phyloP scores from a whole-genome alignment of 2,113 vertebrate genomes.

The Megaceryle maxima region DNA sequence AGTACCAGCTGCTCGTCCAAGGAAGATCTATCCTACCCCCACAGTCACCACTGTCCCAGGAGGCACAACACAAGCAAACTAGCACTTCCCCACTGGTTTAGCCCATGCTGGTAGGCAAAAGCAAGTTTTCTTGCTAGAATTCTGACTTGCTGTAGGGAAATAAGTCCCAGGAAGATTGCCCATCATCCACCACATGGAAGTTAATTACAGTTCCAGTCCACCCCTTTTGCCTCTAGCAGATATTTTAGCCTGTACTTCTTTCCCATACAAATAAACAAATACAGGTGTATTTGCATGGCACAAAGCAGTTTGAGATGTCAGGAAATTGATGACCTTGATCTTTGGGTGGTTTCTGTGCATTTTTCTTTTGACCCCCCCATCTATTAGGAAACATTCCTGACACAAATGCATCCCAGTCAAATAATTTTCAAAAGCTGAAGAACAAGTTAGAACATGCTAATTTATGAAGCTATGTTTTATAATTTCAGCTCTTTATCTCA shows the following conservation, averaged over 20 bases:
- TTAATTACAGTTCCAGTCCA: not conserved
- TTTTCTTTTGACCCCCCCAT: not conserved
- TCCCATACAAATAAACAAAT: not conserved
- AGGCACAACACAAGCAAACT: not conserved
- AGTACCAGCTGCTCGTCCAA: not conserved
- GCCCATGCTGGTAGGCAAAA: not conserved
- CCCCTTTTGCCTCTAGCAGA: not conserved
- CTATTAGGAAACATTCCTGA: not conserved
- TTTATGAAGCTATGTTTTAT: not conserved
- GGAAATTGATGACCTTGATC: not conserved
- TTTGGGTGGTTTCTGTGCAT: not conserved
- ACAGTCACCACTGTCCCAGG: not conserved
- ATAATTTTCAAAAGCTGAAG: not conserved
- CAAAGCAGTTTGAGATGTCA: fast-evolving
- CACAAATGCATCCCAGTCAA: not conserved
- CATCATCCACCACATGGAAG: fast-evolving
- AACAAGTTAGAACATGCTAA: not conserved
- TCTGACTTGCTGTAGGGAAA: not conserved
- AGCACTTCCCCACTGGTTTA: not conserved
- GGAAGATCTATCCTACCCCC: not conserved
- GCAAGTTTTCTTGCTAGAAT: not conserved
- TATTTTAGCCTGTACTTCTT: not conserved
- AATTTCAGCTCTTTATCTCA: not conserved
- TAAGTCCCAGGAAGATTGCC: not conserved
- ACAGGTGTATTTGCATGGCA: not conserved